Evolutionary conservation across 2,888 invertebrate species (phyloP).

Genomic region (Dicranocentrus wangi): DNA sequence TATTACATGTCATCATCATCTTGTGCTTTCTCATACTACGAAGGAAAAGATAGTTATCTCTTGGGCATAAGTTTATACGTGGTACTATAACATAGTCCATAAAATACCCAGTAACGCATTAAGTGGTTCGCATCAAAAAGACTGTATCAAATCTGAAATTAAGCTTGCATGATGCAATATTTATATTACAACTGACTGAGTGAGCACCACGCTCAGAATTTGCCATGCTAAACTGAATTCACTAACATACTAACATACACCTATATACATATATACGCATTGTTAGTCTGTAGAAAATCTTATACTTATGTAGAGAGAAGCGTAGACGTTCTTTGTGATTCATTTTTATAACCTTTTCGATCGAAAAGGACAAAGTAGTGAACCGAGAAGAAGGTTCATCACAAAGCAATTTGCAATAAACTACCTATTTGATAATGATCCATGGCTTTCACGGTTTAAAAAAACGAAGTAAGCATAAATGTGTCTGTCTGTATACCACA

Average conservation of each 20-base stretch:
- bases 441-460: conserved; percentile 13
- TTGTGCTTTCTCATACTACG: neutral
- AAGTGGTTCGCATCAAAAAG: neutral
- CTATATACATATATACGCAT: too few relatives aligned
- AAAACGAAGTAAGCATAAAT: too few relatives aligned
- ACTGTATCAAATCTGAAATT: conserved; percentile 51
- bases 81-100: neutral
- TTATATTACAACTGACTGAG: too few relatives aligned
- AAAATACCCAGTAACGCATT: neutral
- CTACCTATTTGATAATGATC: conserved; percentile 11
- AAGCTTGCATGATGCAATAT: conserved; percentile 26
- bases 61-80: neutral
- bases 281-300: too few relatives aligned
- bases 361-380: neutral
- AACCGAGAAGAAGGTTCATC: neutral
- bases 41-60: neutral
- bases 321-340: too few relatives aligned
- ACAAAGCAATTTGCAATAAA: neutral
- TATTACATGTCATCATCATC: conserved; percentile 7
- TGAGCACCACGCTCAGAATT: too few relatives aligned
- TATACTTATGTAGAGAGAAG: too few relatives aligned
- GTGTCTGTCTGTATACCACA: too few relatives aligned
- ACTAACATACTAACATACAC: too few relatives aligned
- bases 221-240: too few relatives aligned
- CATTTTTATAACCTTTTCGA: conserved; percentile 20